phyloP scores from a whole-genome alignment of 2,113 vertebrate genomes.

The Rhinolophus sinicus region DNA sequence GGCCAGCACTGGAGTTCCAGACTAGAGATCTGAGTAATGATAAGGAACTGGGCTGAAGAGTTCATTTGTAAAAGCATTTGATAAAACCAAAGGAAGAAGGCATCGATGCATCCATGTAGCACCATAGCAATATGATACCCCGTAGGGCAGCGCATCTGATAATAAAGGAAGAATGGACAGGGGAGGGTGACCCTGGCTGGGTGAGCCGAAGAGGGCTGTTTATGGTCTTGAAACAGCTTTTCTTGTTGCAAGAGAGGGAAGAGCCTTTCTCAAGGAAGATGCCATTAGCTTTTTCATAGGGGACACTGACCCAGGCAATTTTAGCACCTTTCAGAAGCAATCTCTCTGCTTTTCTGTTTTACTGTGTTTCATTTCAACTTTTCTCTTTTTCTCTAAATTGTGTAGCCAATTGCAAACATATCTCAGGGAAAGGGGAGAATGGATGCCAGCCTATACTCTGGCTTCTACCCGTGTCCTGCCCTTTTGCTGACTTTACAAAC shows the following conservation, averaged over 20 bases:
- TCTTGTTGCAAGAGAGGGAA: slow-evolving; percentile 54
- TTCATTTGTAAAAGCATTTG: neutral
- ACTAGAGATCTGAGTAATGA: neutral
- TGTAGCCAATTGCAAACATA: slow-evolving; percentile 59
- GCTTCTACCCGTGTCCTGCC: neutral
- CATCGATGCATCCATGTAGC: neutral
- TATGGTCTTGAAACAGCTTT: slow-evolving; percentile 35
- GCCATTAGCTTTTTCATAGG: slow-evolving; percentile 52
- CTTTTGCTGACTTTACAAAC: neutral
- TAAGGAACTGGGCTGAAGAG: neutral
- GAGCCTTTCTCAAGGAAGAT: slow-evolving; percentile 56
- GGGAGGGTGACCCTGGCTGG: neutral
- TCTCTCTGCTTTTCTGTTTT: slow-evolving; percentile 64
- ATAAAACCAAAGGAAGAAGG: neutral
- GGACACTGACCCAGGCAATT: slow-evolving; percentile 58
- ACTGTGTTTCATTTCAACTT: slow-evolving; percentile 52
- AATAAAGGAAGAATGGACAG: neutral
- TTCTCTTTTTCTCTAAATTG: neutral
- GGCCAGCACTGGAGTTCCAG: neutral
- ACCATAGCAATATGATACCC: neutral
- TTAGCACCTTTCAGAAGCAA: slow-evolving; percentile 66
- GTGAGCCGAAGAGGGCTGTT: slow-evolving; percentile 24
- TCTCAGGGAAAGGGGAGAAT: neutral
- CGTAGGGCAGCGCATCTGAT: neutral
- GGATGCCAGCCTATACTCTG: neutral